Conservation (phyloP, 2,797 vertebrate genomes). For the Cirrhinus mrigala region DNA sequence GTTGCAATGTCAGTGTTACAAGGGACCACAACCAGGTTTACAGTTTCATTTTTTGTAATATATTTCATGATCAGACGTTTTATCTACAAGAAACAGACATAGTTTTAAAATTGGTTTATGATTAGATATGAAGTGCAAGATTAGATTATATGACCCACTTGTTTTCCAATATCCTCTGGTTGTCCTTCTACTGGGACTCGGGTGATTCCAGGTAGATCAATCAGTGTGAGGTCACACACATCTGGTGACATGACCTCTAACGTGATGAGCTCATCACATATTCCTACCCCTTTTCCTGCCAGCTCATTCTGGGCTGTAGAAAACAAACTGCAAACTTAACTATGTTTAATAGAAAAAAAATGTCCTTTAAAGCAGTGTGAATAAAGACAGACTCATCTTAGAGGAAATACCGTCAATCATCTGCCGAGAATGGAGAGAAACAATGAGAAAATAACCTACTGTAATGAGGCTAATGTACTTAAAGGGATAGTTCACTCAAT, state of each 20-base stretch:
- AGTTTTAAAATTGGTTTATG: background rate
- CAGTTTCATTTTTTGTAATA: conserved; percentile 76
- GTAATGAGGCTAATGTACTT: too few relatives aligned
- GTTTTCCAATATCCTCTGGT: conserved; percentile 73
- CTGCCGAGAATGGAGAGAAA: too few relatives aligned
- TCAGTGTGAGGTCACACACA: conserved; percentile 26
- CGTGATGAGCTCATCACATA: conserved; percentile 69
- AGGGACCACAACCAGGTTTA: conserved; percentile 83
- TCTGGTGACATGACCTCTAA: conserved; percentile 16
- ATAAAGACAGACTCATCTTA: background rate
- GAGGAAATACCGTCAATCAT: too few relatives aligned
- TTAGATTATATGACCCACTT: conserved; percentile 63
- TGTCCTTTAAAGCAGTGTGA: background rate
- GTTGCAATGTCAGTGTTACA: conserved; percentile 86
- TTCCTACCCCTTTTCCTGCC: conserved; percentile 59
- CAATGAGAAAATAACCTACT: too few relatives aligned
- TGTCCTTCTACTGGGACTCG: conserved; percentile 70
- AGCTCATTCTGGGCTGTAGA: conserved; percentile 16
- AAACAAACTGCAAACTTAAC: background rate
- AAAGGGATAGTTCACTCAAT: too few relatives aligned
- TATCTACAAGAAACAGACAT: conserved; percentile 68
- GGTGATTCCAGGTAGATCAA: conserved; percentile 71
- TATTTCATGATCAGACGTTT: conserved; percentile 72
- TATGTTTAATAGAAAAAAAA: background rate
- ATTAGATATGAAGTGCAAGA: background rate